Conservation (phyloP, 2,888 invertebrate species). For the Cerastis leucographa region DNA sequence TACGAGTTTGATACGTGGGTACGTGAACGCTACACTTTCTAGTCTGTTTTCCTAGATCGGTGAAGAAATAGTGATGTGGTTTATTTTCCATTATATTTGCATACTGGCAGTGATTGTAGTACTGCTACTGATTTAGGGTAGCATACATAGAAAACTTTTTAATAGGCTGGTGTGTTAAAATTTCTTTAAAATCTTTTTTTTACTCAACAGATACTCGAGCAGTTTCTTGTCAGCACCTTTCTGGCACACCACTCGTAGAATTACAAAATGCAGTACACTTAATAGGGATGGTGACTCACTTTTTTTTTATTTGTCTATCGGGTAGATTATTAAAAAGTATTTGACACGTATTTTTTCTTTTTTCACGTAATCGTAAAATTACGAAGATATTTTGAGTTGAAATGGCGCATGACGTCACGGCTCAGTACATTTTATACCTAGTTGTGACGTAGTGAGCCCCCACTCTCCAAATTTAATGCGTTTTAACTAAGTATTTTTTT, state of each 20-base stretch:
- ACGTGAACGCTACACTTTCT: conserved; percentile 38
- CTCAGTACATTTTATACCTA: too few relatives aligned
- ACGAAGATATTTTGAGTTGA: too few relatives aligned
- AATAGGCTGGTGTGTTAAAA: background rate
- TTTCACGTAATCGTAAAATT: too few relatives aligned
- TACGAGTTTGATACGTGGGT: conserved; percentile 38
- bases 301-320: too few relatives aligned
- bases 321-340: too few relatives aligned
- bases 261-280: background rate
- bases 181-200: background rate
- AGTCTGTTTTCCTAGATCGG: conserved; percentile 1
- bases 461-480: too few relatives aligned
- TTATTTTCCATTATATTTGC: background rate
- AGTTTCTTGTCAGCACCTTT: background rate
- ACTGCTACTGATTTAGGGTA: background rate
- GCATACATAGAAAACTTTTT: background rate
- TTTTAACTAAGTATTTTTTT: too few relatives aligned
- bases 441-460: too few relatives aligned
- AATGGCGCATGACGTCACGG: too few relatives aligned
- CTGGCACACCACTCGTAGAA: background rate
- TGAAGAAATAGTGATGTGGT: conserved; percentile 3
- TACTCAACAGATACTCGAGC: background rate
- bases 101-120: background rate
- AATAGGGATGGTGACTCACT: too few relatives aligned
- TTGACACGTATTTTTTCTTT: too few relatives aligned